A percentile compares a stretch with the other conserved stretches of the same genome.
phyloP scores from a whole-genome alignment of 1,140 invertebrate genomes.

The Callitettix versicolor region DNA sequence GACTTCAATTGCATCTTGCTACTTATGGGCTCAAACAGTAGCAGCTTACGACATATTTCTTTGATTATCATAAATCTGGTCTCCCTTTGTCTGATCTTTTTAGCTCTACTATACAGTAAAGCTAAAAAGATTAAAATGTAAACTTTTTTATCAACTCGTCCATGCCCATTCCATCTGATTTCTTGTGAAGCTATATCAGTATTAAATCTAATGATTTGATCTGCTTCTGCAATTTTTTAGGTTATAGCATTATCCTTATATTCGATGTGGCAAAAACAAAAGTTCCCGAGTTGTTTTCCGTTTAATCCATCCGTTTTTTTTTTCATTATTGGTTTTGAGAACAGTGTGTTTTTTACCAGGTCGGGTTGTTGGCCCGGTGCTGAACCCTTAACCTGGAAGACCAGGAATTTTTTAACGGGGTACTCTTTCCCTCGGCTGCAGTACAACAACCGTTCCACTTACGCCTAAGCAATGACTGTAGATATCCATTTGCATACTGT shows the following conservation, averaged over 20 bases:
- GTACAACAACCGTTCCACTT: too few species aligned
- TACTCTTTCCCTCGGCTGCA: too few species aligned
- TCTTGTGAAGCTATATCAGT: conserved; percentile 20
- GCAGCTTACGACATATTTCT: neutral
- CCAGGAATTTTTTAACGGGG: too few species aligned
- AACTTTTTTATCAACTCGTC: conserved; percentile 1
- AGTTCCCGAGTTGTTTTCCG: conserved; percentile 2
- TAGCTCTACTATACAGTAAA: conserved; percentile 4
- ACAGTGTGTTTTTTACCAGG: conserved; percentile 12
- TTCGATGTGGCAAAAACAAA: conserved; percentile 20
- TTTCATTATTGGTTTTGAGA: conserved; percentile 5
- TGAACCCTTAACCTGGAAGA: too few species aligned
- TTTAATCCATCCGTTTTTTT: conserved; percentile 6
- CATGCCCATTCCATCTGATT: conserved; percentile 15
- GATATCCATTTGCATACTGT: too few species aligned
- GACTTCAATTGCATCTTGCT: too few species aligned
- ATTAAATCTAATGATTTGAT: conserved; percentile 20
- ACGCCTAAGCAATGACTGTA: too few species aligned
- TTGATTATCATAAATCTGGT: neutral
- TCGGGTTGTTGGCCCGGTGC: conserved; percentile 17
- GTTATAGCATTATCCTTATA: conserved; percentile 14
- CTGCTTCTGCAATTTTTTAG: conserved; percentile 9
- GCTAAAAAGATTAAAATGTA: too few species aligned
- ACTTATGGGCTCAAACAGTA: too few species aligned
- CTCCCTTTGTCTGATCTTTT: neutral